Base-by-base conservation (phyloP, 2,888 invertebrate species). In the Petrolisthes cinctipes region DNA sequence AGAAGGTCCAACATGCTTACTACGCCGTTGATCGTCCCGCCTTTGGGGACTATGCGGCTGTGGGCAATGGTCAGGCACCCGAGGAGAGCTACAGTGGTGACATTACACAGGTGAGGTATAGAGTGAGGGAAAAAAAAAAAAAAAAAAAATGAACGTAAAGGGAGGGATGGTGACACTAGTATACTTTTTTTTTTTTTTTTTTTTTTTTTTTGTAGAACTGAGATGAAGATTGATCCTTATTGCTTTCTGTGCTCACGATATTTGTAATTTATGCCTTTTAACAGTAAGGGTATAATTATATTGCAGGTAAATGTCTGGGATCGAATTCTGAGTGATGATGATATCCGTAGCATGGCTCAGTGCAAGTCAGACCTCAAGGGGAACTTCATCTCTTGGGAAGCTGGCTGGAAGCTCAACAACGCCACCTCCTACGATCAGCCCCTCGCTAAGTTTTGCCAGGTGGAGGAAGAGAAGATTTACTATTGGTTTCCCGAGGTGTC, bases 271-370 rank as follows among this genome's bases (percentile, higher is more conserved):
- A 79, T 17, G 37, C n/a, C 23, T 56, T 7, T 20, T 56, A 7
- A 11, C 23, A 85, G 11, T 57, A 14, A 23, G 53, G 14, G n/a
- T 61, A 85, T n/a, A 56, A 54, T 71, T 17, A 37, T 82, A 5
- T 83, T 23, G n/a, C 82, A 90, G 90, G 88, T 89, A 2, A 90
- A 90, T 57, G 84, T 90, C 4, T 90, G 90, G 90, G 86, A 89
- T 56, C 61, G 23, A 7, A 53, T 87, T 37, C 83, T 90, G 14
- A 82, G 75, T 23, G 83, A 83, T 2, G 86, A 90, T 11, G 87
- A 87, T 1, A 89, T 90, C 53, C 37, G 14, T 5, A n/a, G 78
- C 51, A 83, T 90, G 57, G 90, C 90, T 5, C n/a, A 14, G 7
- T 90, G 90, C 37, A 37, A 86, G 56, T 81, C 53, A 51, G 88